These are phyloP conservation scores for Diachrysia chrysitis DNA, from an alignment of 2,888 invertebrate species.

Conservation along the genomic window DNA sequence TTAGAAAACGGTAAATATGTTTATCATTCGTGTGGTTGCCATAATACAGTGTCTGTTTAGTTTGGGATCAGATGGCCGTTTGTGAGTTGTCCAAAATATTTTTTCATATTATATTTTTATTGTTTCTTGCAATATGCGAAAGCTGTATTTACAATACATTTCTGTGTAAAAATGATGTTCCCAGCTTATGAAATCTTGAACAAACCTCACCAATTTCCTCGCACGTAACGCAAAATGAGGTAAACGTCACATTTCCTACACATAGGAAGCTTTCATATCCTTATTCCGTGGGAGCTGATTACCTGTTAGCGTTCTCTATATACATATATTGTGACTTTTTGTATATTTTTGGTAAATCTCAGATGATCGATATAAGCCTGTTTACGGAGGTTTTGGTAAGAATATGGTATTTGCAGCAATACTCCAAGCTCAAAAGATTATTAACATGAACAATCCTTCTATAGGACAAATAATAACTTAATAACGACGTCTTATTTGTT, in stretches of 20 bases:
- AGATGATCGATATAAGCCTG: slow-evolving; percentile 1
- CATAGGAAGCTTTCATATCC: slow-evolving; percentile 42
- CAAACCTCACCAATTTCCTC: slow-evolving; percentile 42
- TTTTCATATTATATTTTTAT: too few species aligned
- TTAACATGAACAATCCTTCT: too few species aligned
- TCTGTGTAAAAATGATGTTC: neutral
- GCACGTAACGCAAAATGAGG: slow-evolving; percentile 39
- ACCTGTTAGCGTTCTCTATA: slow-evolving; percentile 22
- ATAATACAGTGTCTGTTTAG: too few species aligned
- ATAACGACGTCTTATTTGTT: too few species aligned
- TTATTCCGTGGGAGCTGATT: slow-evolving; percentile 22
- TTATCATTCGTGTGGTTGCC: too few species aligned
- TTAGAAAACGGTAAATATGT: too few species aligned
- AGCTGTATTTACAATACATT: neutral
- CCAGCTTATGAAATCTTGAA: slow-evolving; percentile 30
- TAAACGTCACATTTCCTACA: slow-evolving; percentile 40
- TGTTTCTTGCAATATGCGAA: too few species aligned
- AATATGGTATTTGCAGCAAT: neutral
- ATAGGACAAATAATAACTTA: too few species aligned
- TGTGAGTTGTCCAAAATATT: too few species aligned
- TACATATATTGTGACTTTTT: slow-evolving; percentile 19
- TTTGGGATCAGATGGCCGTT: too few species aligned
- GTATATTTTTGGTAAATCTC: slow-evolving; percentile 7
- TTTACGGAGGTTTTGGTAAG: neutral
- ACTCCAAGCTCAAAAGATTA: too few species aligned